Percentiles rank a stretch among this genome's conserved stretches.
These are phyloP conservation scores for Pholis gunnellus DNA, from an alignment of 2,113 vertebrate genomes.

Conservation along the genomic window DNA sequence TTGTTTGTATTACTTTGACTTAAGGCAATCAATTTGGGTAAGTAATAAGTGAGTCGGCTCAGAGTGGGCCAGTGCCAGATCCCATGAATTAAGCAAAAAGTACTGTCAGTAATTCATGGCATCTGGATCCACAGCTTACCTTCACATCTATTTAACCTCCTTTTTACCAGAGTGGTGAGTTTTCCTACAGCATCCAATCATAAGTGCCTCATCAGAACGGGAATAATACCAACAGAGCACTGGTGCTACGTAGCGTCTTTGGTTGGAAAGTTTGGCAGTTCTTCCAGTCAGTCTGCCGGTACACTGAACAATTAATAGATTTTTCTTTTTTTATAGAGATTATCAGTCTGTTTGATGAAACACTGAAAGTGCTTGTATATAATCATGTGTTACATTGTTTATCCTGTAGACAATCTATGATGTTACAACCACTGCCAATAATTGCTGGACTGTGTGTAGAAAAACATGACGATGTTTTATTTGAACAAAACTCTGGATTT, in stretches of 20 bases:
- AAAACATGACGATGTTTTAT: conserved; percentile 18
- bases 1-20: background rate
- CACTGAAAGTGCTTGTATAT: background rate
- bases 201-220: background rate
- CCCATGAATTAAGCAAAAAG: background rate
- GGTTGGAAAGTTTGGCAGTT: too few species aligned
- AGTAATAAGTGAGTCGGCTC: background rate
- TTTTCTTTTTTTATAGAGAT: background rate
- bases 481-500: background rate
- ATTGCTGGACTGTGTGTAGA: background rate
- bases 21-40: background rate
- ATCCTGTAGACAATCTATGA: background rate
- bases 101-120: too few species aligned
- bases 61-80: background rate
- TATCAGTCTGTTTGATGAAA: background rate
- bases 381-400: background rate
- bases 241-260: background rate
- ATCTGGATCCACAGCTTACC: background rate
- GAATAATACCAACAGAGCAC: background rate
- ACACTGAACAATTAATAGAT: too few species aligned
- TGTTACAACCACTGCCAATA: background rate
- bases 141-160: background rate
- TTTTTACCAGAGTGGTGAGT: background rate
- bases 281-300: too few species aligned
- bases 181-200: background rate